A percentile compares a stretch with the other conserved stretches of the same genome.
These are phyloP conservation scores for Lonchura striata DNA, from an alignment of 2,113 vertebrate species.

Conservation along the genomic window DNA sequence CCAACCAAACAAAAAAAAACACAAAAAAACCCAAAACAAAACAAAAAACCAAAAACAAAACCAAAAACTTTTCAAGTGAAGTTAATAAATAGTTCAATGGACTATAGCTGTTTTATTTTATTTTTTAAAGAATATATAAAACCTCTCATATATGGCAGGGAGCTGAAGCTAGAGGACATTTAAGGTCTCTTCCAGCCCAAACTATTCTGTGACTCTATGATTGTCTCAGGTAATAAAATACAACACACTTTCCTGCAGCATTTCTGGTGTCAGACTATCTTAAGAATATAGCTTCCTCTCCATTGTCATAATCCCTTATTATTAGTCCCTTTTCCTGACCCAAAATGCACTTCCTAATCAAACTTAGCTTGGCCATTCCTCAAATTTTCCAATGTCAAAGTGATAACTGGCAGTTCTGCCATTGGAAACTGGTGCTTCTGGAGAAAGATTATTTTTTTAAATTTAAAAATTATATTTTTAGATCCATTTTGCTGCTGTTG, in stretches of 20 bases:
- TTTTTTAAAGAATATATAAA: too few species aligned
- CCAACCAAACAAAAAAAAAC: too few species aligned
- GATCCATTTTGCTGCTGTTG: background rate
- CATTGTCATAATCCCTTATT: background rate
- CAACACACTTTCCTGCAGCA: background rate
- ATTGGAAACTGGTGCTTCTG: background rate
- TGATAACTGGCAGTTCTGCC: background rate
- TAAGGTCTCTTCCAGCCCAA: background rate
- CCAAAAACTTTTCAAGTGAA: background rate
- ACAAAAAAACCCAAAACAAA: too few species aligned
- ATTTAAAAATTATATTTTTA: background rate
- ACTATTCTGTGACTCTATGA: background rate
- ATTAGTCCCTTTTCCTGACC: background rate
- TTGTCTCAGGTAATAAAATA: background rate
- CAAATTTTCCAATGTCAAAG: background rate
- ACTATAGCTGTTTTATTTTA: background rate
- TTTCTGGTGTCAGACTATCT: background rate
- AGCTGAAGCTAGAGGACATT: background rate
- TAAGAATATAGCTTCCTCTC: background rate
- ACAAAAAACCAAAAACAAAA: too few species aligned
- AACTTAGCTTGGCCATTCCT: background rate
- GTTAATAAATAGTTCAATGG: background rate
- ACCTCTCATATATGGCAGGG: fast-evolving
- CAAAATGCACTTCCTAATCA: background rate
- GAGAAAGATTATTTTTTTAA: fast-evolving